phyloP scores from a whole-genome alignment of 2,888 invertebrate genomes.

The Rhaphigaster nebulosa region DNA sequence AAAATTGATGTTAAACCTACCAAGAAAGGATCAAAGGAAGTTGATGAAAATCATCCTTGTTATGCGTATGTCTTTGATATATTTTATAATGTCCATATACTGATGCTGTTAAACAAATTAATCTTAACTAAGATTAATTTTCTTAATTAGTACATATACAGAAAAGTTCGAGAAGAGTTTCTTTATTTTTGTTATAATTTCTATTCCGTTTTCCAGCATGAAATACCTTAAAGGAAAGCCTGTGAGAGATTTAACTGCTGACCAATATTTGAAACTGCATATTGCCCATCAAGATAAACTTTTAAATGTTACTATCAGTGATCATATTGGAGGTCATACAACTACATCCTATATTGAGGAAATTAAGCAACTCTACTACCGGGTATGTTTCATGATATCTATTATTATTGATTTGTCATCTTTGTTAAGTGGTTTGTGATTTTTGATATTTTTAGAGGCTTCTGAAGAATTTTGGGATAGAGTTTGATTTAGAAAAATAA shows the following conservation, averaged over 20 bases:
- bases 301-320: conserved; percentile 80
- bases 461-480: not conserved
- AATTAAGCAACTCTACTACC: conserved; percentile 86
- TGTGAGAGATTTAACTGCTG: conserved; percentile 87
- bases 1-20: conserved; percentile 87
- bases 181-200: conserved; percentile 52
- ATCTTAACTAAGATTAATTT: not conserved
- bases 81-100: not conserved
- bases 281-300: conserved; percentile 88
- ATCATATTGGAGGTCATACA: conserved; percentile 84
- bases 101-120: not conserved
- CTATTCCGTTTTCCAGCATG: conserved; percentile 72
- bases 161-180: not conserved
- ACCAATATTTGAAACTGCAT: conserved; percentile 88
- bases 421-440: not conserved
- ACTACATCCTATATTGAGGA: conserved; percentile 87
- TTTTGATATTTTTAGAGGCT: not conserved
- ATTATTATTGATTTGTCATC: not conserved
- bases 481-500: not conserved
- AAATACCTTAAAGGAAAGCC: conserved; percentile 96
- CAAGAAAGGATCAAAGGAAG: conserved; percentile 91
- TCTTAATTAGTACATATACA: not conserved
- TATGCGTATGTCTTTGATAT: conserved; percentile 72
- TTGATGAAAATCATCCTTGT: conserved; percentile 94
- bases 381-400: conserved; percentile 70